Evolutionary conservation across 2,797 vertebrate genomes (phyloP).

Genomic region (Jordanella pulchra): DNA sequence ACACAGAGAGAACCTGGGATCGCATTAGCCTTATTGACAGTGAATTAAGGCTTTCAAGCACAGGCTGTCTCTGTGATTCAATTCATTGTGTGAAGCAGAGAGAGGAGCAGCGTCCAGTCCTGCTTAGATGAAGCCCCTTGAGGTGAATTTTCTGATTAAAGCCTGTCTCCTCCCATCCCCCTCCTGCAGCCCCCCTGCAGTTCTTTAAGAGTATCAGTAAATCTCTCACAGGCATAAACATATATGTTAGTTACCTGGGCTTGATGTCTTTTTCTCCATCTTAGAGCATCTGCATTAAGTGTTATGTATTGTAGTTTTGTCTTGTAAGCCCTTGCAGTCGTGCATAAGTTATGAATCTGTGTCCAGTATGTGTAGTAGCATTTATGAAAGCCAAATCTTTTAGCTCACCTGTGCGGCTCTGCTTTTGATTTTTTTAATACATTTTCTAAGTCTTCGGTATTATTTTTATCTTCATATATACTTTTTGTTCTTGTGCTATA

Average conservation of each 20-base stretch:
- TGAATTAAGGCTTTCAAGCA: conserved; percentile 60
- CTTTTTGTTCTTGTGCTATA: not conserved
- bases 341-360: conserved; percentile 3
- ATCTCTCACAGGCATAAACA: not conserved
- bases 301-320: conserved; percentile 1
- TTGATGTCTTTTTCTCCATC: conserved; percentile 13
- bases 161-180: conserved; percentile 26
- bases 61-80: conserved; percentile 66
- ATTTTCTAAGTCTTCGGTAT: not conserved
- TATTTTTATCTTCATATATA: not conserved
- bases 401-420: not conserved
- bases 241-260: conserved; percentile 13
- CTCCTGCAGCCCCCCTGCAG: conserved; percentile 27
- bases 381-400: not conserved
- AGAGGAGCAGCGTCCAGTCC: conserved; percentile 65
- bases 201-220: conserved; percentile 30
- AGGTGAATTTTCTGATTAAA: conserved; percentile 79
- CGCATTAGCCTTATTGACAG: conserved; percentile 71
- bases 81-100: conserved; percentile 68
- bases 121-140: conserved; percentile 69
- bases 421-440: not conserved
- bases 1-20: conserved; percentile 45
- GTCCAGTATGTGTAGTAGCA: not conserved
- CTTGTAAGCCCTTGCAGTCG: not conserved
- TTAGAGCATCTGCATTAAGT: conserved; percentile 14